Evolutionary conservation across 2,888 invertebrate genomes (phyloP), one percentile per base, ranked within the genome.

Genomic region (Plagodis dolabraria): DNA sequence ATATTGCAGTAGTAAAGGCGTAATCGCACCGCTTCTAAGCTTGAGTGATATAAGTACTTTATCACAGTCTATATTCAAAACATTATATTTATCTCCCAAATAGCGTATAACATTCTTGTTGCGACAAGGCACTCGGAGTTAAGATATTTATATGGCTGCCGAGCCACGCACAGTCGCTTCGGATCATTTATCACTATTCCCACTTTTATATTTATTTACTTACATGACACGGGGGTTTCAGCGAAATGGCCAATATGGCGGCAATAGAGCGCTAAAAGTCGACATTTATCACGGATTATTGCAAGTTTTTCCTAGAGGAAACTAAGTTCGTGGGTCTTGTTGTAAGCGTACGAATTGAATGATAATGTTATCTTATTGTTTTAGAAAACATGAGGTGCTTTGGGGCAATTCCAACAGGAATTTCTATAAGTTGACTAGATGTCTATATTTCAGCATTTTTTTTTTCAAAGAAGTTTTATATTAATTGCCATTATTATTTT

Each of bases 171-270:
- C 61, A 52, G 58, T 58, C 57, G 54, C 57, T 49, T 53, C 47
- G 49, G 53, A 60, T 64, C 71, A 77, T 81, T 75, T 77, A 76
- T 80, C 76, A 80, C 76, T 74, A 76, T 76, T 71, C 69, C 53
- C 64, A 58, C 61, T 75, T 71, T 68, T 68, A 71, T 70, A 77
- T 77, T 73, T 76, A 72, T 70, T 71, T 70, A 70, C 64, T 72
- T 59, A 68, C 57, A 68, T 68, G 63, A 63, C 65, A 67, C 66
- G 63, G 58, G 60, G 73, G 68, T 65, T 67, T 64, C 64, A 57
- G 61, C 64, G 67, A 53, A 60, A 63, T 62, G 64, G 57, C 59
- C 60, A 64, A 63, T 60, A 67, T 67, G 64, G 65, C 56, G 58
- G 64, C 56, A 58, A 62, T 64, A 59, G 62, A 63, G 56, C 69